Percentiles rank a stretch among this genome's conserved stretches.
These are phyloP conservation scores for Empidonax alnorum DNA, from an alignment of 2,113 vertebrate genomes.

Conservation along the genomic window DNA sequence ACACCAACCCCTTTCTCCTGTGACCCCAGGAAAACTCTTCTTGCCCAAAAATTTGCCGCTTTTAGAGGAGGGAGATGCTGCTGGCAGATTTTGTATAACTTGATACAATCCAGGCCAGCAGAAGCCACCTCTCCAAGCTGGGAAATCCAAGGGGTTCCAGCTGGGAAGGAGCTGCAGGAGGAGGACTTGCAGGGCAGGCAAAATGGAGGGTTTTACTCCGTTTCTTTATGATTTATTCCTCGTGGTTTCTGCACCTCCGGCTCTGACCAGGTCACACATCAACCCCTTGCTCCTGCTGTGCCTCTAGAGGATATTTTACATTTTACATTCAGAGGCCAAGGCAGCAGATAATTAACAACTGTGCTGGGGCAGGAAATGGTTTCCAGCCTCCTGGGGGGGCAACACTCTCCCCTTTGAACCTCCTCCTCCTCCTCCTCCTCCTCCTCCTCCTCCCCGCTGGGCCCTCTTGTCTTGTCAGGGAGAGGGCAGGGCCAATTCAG, in stretches of 20 bases:
- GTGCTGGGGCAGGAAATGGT: neutral
- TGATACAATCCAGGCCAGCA: neutral
- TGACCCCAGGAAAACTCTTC: neutral
- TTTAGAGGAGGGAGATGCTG: neutral
- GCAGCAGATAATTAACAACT: conserved; percentile 40
- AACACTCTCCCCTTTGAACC: neutral
- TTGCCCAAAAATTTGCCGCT: too few relatives aligned
- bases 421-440: neutral
- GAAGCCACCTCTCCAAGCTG: neutral
- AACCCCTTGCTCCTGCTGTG: neutral
- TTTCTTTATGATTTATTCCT: neutral
- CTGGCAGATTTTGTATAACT: neutral
- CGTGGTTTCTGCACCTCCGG: neutral
- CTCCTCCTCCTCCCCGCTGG: neutral
- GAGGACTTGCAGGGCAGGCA: neutral
- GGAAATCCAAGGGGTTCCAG: neutral
- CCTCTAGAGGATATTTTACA: conserved; percentile 13
- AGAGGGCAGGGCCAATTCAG: accelerated
- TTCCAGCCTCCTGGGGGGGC: neutral
- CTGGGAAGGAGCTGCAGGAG: neutral
- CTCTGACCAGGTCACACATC: conserved; percentile 22
- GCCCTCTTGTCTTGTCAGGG: neutral
- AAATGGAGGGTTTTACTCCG: neutral
- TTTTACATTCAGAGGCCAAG: conserved; percentile 7
- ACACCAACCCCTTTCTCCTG: neutral